Conservation (phyloP, 1,140 invertebrate species). For the Bombus difficillimus region DNA sequence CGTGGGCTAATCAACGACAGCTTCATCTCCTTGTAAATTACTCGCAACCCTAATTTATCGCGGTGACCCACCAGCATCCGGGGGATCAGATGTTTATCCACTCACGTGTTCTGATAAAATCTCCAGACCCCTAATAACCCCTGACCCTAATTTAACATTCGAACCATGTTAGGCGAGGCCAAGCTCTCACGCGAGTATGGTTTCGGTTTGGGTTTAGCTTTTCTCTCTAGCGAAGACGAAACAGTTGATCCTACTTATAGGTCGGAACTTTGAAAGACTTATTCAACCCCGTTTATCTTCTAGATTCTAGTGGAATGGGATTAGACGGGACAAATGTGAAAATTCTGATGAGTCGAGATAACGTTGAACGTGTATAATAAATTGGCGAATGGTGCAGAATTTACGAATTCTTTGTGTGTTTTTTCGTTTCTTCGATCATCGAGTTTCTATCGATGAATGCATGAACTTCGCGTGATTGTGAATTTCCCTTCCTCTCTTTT, state of each 20-base stretch:
- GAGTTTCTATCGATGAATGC: neutral
- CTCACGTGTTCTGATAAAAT: constrained; percentile 44
- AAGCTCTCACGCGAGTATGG: neutral
- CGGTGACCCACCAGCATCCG: neutral
- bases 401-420: neutral
- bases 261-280: constrained; percentile 15
- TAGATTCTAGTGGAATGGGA: too few relatives aligned
- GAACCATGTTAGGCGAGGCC: neutral
- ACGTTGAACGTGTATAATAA: neutral
- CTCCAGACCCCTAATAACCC: neutral
- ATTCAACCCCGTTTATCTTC: constrained; percentile 34
- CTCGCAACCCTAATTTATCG: constrained; percentile 31
- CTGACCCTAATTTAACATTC: constrained; percentile 46
- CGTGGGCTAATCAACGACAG: constrained; percentile 27
- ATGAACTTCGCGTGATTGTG: too few relatives aligned
- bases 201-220: neutral
- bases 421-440: neutral
- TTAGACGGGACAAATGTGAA: neutral
- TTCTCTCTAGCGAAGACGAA: neutral
- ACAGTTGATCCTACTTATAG: neutral
- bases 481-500: too few relatives aligned
- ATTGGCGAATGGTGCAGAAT: neutral
- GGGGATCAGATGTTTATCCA: constrained; percentile 49
- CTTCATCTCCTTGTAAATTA: constrained; percentile 50
- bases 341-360: neutral